Base-by-base conservation (phyloP, 2,113 vertebrate species). In the Gopherus evgoodei region DNA sequence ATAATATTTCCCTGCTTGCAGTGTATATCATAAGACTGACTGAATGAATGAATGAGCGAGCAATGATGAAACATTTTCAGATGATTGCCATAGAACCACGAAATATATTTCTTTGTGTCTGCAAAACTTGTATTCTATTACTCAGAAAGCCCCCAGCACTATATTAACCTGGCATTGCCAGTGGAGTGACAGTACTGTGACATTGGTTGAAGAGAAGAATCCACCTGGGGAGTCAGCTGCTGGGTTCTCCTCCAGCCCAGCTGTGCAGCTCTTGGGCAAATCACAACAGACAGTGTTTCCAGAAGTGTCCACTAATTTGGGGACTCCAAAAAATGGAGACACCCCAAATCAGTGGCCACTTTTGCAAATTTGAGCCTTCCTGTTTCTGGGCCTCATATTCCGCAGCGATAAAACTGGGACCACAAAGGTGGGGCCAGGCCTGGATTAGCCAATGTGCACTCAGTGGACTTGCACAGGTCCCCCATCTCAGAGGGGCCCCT, bases 381-480 rank as follows among this genome's bases (percentile, higher is more conserved):
- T 1, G 1, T 35, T 52, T 31, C 53, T 13, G 10, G 38, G 42
- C 42, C 1, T 16, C 17, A 0, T 0, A 3, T 3, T 59, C 84
- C 42, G 16, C 78, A 90, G 86, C 2, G 52, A 62, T 78, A 65
- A 56, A 14, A 62, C 21, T 53, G 16, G 31, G 31, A 16, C 65
- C 31, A 27, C 49, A 11, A 2, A 19, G 47, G 35, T 54, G 53
- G 27, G 4, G 57, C 38, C 1, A 0, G 0, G 21, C n/a, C n/a
- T 72, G 35, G n/a, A 72, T 38, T 72, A 72, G 19, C 17, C 65
- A 72, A 22, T 72, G 65, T 38, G 35, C 19, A 22, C 17, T 6
- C n/a, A 21, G n/a, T 21, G 17, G 17, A 69, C 8, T 5, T 72
- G 19, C 9, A 4, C 8, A 7, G 35, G 14, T 2, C 65, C n/a